phyloP scores from a whole-genome alignment of 2,888 invertebrate species.

The Cerastis leucographa region DNA sequence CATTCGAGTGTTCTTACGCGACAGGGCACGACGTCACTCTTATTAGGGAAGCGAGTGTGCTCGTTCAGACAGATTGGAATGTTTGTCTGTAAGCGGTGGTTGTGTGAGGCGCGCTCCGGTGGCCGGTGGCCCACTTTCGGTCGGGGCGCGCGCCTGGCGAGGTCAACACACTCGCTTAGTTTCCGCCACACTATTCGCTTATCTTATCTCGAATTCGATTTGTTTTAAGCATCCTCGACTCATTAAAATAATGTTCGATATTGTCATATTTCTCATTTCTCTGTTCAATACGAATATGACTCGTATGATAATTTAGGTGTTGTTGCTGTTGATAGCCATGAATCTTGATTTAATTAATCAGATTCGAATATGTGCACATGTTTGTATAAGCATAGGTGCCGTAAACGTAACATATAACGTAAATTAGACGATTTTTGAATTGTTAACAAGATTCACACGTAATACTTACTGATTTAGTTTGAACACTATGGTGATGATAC shows the following conservation, averaged over 20 bases:
- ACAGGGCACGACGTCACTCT: neutral
- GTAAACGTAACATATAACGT: neutral
- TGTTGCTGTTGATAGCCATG: neutral
- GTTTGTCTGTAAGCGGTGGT: neutral
- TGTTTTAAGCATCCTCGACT: conserved; percentile 4
- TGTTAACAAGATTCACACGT: neutral
- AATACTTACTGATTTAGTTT: neutral
- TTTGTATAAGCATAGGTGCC: neutral
- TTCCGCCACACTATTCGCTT: conserved; percentile 41
- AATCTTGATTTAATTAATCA: neutral
- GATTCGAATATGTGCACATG: neutral
- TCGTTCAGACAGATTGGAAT: conserved; percentile 2
- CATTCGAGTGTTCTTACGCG: neutral
- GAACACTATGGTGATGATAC: neutral
- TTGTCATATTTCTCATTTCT: neutral
- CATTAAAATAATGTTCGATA: conserved; percentile 5
- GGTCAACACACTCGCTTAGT: conserved; percentile 62
- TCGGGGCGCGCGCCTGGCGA: conserved; percentile 44
- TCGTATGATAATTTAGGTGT: neutral
- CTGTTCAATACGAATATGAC: neutral
- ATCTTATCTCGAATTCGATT: conserved; percentile 56
- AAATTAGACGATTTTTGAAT: neutral
- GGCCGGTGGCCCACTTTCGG: conserved; percentile 45
- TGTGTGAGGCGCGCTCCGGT: conserved; percentile 7
- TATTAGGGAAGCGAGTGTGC: neutral